Percentiles rank a stretch among this genome's conserved stretches.
Evolutionary conservation across 2,113 vertebrate genomes (phyloP).

Genomic region (Corythoichthys intestinalis): DNA sequence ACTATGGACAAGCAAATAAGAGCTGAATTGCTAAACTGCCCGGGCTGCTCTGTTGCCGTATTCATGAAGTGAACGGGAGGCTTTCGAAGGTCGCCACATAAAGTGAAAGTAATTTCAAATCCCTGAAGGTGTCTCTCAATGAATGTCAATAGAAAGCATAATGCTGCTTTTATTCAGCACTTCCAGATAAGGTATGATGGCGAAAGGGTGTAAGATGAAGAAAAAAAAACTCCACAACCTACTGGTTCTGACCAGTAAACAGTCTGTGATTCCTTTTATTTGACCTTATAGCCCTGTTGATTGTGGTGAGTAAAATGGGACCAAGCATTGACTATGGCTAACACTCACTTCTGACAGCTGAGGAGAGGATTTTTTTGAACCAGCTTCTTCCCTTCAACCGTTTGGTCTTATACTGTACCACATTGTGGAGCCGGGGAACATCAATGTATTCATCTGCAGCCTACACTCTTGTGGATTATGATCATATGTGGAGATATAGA

Average conservation of each 20-base stretch:
- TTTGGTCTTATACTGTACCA: conserved; percentile 1
- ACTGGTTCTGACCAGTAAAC: neutral
- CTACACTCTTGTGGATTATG: neutral
- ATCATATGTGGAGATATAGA: too few relatives aligned
- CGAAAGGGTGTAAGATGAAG: neutral
- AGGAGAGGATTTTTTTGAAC: conserved; percentile 34
- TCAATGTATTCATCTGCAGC: neutral
- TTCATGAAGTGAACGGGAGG: conserved; percentile 39
- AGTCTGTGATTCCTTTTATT: conserved; percentile 4
- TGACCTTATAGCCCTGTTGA: neutral
- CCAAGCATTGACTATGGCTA: conserved; percentile 32
- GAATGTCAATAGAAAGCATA: conserved; percentile 57
- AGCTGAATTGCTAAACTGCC: conserved; percentile 49
- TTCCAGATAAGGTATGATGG: conserved; percentile 6
- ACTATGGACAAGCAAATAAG: conserved; percentile 43
- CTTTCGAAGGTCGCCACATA: conserved; percentile 46
- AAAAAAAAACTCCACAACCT: neutral
- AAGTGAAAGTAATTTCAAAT: conserved; percentile 51
- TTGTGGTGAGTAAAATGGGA: neutral
- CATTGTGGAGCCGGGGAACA: neutral
- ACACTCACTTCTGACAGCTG: conserved; percentile 24
- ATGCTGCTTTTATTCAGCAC: conserved; percentile 29
- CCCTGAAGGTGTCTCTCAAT: conserved; percentile 40
- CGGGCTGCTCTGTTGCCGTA: conserved; percentile 37
- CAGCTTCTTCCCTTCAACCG: conserved; percentile 3